Evolutionary conservation across 64 coral and sea anemone species (phyloP), one percentile per base, ranked within the genome.

Genomic region (Pocillopora verrucosa): DNA sequence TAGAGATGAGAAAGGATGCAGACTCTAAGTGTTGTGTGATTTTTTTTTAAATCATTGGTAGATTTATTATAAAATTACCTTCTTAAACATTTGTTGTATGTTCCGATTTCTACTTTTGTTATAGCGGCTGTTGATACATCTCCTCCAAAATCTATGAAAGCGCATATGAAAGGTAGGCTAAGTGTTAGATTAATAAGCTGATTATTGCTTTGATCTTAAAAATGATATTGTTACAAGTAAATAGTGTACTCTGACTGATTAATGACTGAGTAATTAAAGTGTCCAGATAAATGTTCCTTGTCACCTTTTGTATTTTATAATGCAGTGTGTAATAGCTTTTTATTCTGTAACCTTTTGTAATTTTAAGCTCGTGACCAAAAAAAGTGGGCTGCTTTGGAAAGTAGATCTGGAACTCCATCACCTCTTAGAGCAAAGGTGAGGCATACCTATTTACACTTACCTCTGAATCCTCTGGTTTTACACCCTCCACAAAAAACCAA

Each of bases 81-180:
- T 67, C 13, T 34, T 34, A 36, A 36, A 45, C 16, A 4, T 10
- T 34, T 77, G 56, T 17, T 77, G 24, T 58, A 10, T 16, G 9
- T 58, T 77, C 9, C 15, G 5, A 1, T 14, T 79, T 59, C 30
- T 56, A 5, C 37, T 14, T 36, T 9, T 26, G 15, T 5, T 36
- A 76, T 37, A 92, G 90, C 90, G 72, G 82, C 90, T 60, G 90
- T 92, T 60, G 90, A 92, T 64, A 92, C 90, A 45, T 87, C 84
- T 56, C 82, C 90, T 13, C 90, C 90, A 38, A 92, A 75, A 78
- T 92, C 90, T 26, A 92, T 87, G 83, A 80, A 80, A 80, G 79
- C 35, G 61, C 90, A 92, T 78, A 80, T 92, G 12, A 87, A 86
- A 92, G 90, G 90, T 92, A 70, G 4, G 36, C n/a, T 14, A 77